Evolutionary conservation across 2,797 vertebrate species (phyloP).

Genomic region (Antrozous pallidus): DNA sequence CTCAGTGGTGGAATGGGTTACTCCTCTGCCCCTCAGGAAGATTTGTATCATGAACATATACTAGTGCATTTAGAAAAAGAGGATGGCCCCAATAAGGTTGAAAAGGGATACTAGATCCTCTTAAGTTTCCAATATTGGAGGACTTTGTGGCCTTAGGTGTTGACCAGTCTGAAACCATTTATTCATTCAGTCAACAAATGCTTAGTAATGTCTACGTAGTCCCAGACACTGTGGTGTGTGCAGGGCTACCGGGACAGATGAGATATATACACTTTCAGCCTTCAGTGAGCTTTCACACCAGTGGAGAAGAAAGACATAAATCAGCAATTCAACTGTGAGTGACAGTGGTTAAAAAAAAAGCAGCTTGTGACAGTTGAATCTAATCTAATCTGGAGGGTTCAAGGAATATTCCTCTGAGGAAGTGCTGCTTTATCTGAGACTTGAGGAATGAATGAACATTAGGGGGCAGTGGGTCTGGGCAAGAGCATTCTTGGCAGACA

Average conservation of each 20-base stretch:
- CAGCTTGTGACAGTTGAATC: neutral
- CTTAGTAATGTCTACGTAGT: neutral
- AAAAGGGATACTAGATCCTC: neutral
- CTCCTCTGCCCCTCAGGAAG: neutral
- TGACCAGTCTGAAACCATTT: neutral
- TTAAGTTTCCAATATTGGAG: neutral
- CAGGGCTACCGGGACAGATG: neutral
- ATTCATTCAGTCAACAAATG: neutral
- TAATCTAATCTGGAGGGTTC: neutral
- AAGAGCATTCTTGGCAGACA: neutral
- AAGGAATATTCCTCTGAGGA: neutral
- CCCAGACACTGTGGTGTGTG: neutral
- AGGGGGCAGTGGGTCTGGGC: too few relatives aligned
- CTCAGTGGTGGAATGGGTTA: neutral
- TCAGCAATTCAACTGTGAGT: neutral
- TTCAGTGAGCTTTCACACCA: neutral
- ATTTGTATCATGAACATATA: neutral
- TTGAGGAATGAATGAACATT: neutral
- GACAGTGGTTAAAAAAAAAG: neutral
- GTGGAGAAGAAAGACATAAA: neutral
- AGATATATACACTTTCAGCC: neutral
- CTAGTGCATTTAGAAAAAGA: neutral
- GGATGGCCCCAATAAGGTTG: neutral
- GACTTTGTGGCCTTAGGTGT: neutral
- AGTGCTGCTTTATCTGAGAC: neutral